Conservation (phyloP, 2,113 vertebrate genomes). For the Phyllopteryx taeniolatus region DNA sequence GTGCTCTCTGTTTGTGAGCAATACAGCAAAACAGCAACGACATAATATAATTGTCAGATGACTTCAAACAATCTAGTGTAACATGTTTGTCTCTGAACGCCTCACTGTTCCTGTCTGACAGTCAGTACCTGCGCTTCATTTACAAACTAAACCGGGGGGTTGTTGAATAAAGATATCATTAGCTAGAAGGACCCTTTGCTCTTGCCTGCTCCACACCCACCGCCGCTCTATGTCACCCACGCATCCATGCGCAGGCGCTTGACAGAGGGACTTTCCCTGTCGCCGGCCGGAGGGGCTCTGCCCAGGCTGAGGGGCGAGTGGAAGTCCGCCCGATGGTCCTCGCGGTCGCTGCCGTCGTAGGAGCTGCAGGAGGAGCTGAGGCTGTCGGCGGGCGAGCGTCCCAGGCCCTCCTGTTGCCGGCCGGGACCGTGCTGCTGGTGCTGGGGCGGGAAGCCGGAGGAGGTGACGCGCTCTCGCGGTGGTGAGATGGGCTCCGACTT, state of each 20-base stretch:
- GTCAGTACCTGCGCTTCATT: conserved; percentile 50
- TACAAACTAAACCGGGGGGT: conserved; percentile 63
- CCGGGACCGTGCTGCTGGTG: conserved; percentile 74
- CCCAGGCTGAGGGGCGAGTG: conserved; percentile 86
- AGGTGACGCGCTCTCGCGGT: conserved; percentile 88
- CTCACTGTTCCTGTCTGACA: conserved; percentile 46
- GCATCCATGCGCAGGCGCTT: conserved; percentile 98
- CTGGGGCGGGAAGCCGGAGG: conserved; percentile 84
- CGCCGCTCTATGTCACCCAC: conserved; percentile 90
- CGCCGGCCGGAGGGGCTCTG: conserved; percentile 80
- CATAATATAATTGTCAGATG: conserved; percentile 83
- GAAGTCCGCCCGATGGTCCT: conserved; percentile 90
- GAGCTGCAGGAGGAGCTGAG: conserved; percentile 98
- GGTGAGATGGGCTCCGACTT: conserved; percentile 98
- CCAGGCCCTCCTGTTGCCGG: conserved; percentile 83
- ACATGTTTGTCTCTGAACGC: conserved; percentile 74
- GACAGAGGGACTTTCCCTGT: conserved; percentile 89
- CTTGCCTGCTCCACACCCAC: conserved; percentile 34
- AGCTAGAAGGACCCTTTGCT: conserved; percentile 60
- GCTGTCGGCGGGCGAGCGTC: conserved; percentile 94
- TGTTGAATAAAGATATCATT: conserved; percentile 66
- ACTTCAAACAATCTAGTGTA: conserved; percentile 71
- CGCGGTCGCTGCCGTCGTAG: conserved; percentile 93
- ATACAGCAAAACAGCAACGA: conserved; percentile 76
- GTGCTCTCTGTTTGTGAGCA: conserved; percentile 69